Conservation (phyloP, 2,888 invertebrate species). For the Nephrocerus scutellatus region DNA sequence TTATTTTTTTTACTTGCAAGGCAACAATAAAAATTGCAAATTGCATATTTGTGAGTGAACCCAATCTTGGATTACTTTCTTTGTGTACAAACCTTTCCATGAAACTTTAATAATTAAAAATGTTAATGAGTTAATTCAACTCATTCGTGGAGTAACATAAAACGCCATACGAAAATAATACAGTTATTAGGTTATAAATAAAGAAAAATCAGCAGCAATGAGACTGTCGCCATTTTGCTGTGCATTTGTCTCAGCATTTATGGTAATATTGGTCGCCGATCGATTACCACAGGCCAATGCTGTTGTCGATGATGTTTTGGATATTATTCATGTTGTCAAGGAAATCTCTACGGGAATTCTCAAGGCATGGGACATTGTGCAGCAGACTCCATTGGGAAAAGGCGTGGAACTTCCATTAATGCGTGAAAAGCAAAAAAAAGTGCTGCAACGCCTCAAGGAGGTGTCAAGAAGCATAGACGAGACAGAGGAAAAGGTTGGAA, state of each 20-base stretch:
- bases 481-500: constrained; percentile 40
- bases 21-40: too few species aligned
- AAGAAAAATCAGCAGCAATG: too few species aligned
- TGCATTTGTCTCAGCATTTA: not conserved
- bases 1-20: too few species aligned
- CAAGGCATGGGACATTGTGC: constrained; percentile 59
- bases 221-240: not conserved
- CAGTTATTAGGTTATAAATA: too few species aligned
- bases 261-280: not conserved
- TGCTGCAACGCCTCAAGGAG: constrained; percentile 51
- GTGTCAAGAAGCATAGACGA: constrained; percentile 44
- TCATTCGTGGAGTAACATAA: too few species aligned
- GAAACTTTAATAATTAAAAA: too few species aligned
- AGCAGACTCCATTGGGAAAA: constrained; percentile 51
- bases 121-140: too few species aligned
- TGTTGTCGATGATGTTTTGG: constrained; percentile 55
- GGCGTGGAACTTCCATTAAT: constrained; percentile 57
- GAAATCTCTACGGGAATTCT: constrained; percentile 56
- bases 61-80: too few species aligned
- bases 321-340: constrained; percentile 53
- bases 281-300: constrained; percentile 39
- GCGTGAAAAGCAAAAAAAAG: constrained; percentile 55
- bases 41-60: too few species aligned
- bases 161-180: too few species aligned
- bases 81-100: too few species aligned